phyloP scores from a whole-genome alignment of 2,113 vertebrate species.

The Podarcis raffonei region DNA sequence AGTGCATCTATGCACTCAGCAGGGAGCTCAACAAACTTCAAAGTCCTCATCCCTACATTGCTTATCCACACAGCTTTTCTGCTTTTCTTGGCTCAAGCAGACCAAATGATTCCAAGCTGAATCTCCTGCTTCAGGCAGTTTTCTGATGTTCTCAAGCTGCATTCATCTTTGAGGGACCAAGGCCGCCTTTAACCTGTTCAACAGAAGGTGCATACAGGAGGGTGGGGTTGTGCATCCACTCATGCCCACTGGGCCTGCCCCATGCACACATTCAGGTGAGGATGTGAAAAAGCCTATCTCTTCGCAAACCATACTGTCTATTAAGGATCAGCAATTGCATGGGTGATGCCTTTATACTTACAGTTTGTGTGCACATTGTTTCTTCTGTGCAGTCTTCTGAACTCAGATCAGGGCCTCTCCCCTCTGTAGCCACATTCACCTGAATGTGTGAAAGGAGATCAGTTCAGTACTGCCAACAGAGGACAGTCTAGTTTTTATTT shows the following conservation, averaged over 20 bases:
- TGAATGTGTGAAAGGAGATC: neutral
- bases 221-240: neutral
- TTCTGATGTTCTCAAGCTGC: neutral
- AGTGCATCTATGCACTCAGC: neutral
- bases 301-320: no score
- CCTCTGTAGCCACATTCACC: neutral
- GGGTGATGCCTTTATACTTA: neutral
- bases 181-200: neutral
- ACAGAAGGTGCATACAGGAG: neutral
- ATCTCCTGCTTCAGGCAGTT: neutral
- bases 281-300: neutral
- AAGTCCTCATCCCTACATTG: neutral
- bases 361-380: neutral
- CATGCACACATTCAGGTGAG: neutral
- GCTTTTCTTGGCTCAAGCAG: neutral
- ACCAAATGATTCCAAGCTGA: neutral
- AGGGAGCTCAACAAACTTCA: neutral
- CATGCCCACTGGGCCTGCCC: neutral
- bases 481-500: no score
- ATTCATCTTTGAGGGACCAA: neutral
- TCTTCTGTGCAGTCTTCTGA: neutral
- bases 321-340: neutral
- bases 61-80: constrained; percentile 27
- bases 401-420: neutral
- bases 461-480: neutral